Evolutionary conservation across 1,140 invertebrate genomes (phyloP), one percentile per base, ranked within the genome.

Genomic region (Drosophila sproati): DNA sequence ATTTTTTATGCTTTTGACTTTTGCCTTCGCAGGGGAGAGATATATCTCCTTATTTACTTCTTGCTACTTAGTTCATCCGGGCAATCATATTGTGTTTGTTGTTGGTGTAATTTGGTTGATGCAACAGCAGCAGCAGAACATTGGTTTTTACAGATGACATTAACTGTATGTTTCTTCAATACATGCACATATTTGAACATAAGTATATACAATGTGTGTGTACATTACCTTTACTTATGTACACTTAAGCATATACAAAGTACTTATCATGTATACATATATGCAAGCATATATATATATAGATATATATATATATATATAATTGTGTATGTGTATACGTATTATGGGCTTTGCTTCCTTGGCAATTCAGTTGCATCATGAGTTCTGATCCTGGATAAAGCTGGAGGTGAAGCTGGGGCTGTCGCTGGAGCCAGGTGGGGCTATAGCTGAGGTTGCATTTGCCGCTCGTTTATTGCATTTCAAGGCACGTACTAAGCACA

Each of bases 401-500:
- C 57, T 48, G 57, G 43, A 32, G 8, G n/a, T 45, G 50, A 29
- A 45, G 31, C 31, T 20, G 10, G 37, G 0, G 39, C 39, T 43
- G 39, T 43, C 39, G 39, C n/a, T 43, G 10, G 35, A 62, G 34
- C 51, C 72, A 74, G 56, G 66, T 70, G 31, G 50, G 41, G n/a
- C n/a, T 47, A 43, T 43, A 56, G 69, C 69, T 72, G 72, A 68
- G 51, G 64, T 68, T 74, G 51, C 51, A 48, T 69, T 61, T 69
- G 64, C 55, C 57, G 56, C 66, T 60, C 71, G 56, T 75, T 75
- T 62, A 63, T 74, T 83, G 77, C 81, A 85, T 76, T 80, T 80
- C 77, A 56, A 77, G 77, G 77, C 80, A 83, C 80, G 81, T 85
- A 85, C 67, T 50, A 54, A 48, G 29, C 60, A 60, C 70, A 59